Evolutionary conservation across 37 sponge, comb jelly and placozoan genomes (phyloP), one percentile per base, ranked within the genome.

Genomic region (Cladorhizidae sp.): DNA sequence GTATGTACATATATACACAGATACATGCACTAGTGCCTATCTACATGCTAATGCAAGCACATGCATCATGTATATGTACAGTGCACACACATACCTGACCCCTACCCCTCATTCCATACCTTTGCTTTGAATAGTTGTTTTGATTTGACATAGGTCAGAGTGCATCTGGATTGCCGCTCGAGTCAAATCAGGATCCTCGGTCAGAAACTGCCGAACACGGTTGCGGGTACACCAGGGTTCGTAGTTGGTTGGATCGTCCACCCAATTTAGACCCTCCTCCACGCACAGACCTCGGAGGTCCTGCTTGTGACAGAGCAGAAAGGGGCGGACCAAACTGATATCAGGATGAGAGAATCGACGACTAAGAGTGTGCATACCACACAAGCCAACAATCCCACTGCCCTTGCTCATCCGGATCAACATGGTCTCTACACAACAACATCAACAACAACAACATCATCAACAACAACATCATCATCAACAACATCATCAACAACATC

Each of bases 201-300:
- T 25, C 37, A 92, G 81, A 3, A 72, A 42, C 15, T 61, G 42
- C 22, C 88, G 55, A 39, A 87, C 79, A 8, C 40, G 33, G 64
- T 87, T 87, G 6, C 92, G 55, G 20, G 28, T 31, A 49, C 42
- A 92, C 11, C 39, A 40, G 0, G 50, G 50, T n/a, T 26, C 7
- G 1, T 42, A 31, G 62, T 92, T 92, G 22, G 71, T 55, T 42
- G 88, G 78, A 65, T 92, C 92, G 54, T 92, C 88, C 33, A 92
- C 65, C 92, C 92, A 92, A 3, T 74, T 49, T 40, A 92, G 33
- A 11, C 64, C 56, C 33, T 83, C 52, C 42, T 80, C 57, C 12
- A n/a, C 26, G 40, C 92, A 92, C 43, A 84, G n/a, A 23, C 78
- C 76, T 50, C 23, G 5, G 31, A 88, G 73, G 14, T 56, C 25